phyloP scores from a whole-genome alignment of 2,888 invertebrate species.

The Pristionchus entomophagus region DNA sequence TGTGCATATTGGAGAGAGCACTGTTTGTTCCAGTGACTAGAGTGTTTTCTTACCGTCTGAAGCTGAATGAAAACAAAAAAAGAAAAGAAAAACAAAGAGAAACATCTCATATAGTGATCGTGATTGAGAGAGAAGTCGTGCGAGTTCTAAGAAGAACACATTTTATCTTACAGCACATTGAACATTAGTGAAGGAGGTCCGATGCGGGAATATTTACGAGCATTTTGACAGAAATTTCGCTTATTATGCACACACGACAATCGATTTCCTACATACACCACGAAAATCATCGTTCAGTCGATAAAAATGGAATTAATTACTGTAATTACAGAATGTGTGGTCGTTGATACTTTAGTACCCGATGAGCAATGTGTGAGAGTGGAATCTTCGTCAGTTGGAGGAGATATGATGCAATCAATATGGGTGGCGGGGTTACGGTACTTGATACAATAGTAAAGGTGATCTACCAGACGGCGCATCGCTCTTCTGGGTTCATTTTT shows the following conservation, averaged over 20 bases:
- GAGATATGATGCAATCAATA: not conserved
- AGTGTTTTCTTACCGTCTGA: too few species aligned
- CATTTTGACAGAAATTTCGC: not conserved
- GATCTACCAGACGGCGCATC: constrained; percentile 72
- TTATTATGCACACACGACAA: not conserved
- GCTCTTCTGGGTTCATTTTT: constrained; percentile 87
- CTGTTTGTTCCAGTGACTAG: too few species aligned
- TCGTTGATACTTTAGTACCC: constrained; percentile 27
- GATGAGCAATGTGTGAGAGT: not conserved
- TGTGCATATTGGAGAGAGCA: too few species aligned
- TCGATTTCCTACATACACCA: not conserved
- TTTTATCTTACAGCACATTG: too few species aligned
- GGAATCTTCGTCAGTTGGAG: not conserved
- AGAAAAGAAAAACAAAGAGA: too few species aligned
- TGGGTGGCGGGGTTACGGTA: not conserved
- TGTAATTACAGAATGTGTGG: not conserved
- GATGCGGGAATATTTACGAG: not conserved
- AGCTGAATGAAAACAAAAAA: too few species aligned
- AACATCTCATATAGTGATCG: too few species aligned
- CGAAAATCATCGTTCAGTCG: not conserved
- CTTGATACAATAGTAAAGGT: not conserved
- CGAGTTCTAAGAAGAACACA: too few species aligned
- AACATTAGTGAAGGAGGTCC: not conserved
- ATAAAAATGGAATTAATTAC: not conserved
- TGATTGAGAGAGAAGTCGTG: too few species aligned